A percentile compares a stretch with the other conserved stretches of the same genome.
Conservation (phyloP, 1,140 invertebrate genomes). For the Temnothorax longispinosus region DNA sequence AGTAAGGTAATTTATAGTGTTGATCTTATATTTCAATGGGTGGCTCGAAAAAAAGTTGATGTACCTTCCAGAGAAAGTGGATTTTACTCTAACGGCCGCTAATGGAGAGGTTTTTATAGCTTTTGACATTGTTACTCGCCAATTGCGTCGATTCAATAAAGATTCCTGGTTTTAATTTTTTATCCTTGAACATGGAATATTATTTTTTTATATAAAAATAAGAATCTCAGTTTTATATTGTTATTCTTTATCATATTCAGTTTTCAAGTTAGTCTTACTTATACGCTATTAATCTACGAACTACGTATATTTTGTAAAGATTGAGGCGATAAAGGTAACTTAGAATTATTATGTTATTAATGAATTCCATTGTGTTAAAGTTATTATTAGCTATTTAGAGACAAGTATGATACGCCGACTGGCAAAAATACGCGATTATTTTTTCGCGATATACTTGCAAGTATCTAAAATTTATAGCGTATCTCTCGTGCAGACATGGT, state of each 20-base stretch:
- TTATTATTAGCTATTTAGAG: conserved; percentile 7
- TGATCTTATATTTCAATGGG: too few species aligned
- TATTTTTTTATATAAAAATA: not conserved
- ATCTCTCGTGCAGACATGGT: not conserved
- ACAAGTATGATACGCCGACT: not conserved
- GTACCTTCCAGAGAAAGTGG: too few species aligned
- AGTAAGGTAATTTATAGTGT: too few species aligned
- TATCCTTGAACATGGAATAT: not conserved
- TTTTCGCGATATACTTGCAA: not conserved
- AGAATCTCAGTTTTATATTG: not conserved
- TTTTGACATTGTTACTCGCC: too few species aligned
- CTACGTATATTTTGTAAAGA: not conserved
- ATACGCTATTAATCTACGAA: not conserved
- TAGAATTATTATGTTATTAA: conserved; percentile 3
- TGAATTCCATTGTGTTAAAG: not conserved
- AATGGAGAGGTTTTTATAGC: too few species aligned
- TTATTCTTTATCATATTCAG: not conserved
- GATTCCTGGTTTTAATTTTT: not conserved
- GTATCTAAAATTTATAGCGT: conserved; percentile 29
- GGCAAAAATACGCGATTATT: not conserved
- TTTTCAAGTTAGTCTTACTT: not conserved
- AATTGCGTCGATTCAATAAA: too few species aligned
- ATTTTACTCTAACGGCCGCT: too few species aligned
- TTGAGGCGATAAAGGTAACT: not conserved
- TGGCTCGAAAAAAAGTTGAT: too few species aligned